Conservation (phyloP, 1,140 invertebrate species). For the Sminthurides bifidus region DNA sequence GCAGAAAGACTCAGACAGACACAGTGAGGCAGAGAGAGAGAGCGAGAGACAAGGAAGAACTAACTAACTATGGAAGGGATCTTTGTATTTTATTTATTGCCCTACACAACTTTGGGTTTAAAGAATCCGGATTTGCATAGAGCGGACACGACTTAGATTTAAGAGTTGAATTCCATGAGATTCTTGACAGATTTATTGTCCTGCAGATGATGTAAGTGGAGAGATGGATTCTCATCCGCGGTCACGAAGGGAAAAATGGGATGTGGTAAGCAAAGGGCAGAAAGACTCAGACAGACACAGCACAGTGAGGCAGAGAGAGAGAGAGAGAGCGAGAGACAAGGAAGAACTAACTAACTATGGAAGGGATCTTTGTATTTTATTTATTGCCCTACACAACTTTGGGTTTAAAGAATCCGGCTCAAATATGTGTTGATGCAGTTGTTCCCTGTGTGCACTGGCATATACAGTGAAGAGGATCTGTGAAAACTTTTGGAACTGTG, state of each 20-base stretch:
- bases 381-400: no score
- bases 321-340: not conserved
- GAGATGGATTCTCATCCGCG: conserved; percentile 11
- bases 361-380: no score
- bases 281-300: not conserved
- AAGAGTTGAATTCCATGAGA: conserved; percentile 8
- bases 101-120: no score
- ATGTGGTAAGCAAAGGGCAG: no score
- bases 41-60: not conserved
- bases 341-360: not conserved
- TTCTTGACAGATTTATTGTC: conserved; percentile 4
- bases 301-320: no score
- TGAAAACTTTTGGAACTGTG: no score
- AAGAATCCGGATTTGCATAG: not conserved
- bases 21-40: not conserved
- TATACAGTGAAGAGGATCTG: no score
- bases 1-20: no score
- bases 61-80: not conserved
- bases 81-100: no score
- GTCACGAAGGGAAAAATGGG: conserved; percentile 10
- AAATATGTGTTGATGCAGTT: no score
- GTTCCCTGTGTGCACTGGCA: no score
- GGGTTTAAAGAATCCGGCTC: not conserved
- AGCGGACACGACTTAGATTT: conserved; percentile 3
- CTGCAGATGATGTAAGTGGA: conserved; percentile 11